Evolutionary conservation across 2,888 invertebrate species (phyloP).

Genomic region (Cryptophagus acutangulus): DNA sequence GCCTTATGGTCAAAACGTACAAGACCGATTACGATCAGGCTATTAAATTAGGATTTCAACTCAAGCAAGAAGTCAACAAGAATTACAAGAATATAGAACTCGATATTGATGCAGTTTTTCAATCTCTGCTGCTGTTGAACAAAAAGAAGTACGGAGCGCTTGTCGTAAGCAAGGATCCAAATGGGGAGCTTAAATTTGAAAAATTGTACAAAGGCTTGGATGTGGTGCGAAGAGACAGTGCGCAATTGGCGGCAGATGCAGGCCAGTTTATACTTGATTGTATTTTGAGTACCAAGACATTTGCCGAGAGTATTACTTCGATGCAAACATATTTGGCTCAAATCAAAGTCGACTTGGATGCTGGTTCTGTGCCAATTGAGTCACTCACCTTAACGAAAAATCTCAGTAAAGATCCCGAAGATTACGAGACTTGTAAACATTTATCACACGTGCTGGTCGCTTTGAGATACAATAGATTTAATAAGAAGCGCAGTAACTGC

Average conservation of each 20-base stretch:
- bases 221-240: conserved; percentile 89
- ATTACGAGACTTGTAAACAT: conserved; percentile 78
- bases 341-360: conserved; percentile 68
- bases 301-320: conserved; percentile 79
- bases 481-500: conserved; percentile 72
- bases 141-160: conserved; percentile 99
- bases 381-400: conserved; percentile 88
- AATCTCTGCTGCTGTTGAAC: conserved; percentile 86
- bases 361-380: conserved; percentile 65
- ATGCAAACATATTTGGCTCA: conserved; percentile 77
- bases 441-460: conserved; percentile 90
- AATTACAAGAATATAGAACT: conserved; percentile 90
- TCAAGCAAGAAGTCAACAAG: conserved; percentile 91
- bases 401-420: conserved; percentile 87
- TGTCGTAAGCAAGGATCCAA: conserved; percentile 60
- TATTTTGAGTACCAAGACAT: conserved; percentile 71
- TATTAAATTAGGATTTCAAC: conserved; percentile 64
- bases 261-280: conserved; percentile 82
- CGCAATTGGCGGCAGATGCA: conserved; percentile 84
- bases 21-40: conserved; percentile 75
- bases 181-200: conserved; percentile 59
- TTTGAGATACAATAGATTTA: conserved; percentile 80
- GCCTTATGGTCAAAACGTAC: conserved; percentile 97
- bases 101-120: conserved; percentile 97
- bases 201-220: conserved; percentile 86